Evolutionary conservation across 2,113 vertebrate species (phyloP), one percentile per base, ranked within the genome.

Genomic region (Irena cyanogastra): DNA sequence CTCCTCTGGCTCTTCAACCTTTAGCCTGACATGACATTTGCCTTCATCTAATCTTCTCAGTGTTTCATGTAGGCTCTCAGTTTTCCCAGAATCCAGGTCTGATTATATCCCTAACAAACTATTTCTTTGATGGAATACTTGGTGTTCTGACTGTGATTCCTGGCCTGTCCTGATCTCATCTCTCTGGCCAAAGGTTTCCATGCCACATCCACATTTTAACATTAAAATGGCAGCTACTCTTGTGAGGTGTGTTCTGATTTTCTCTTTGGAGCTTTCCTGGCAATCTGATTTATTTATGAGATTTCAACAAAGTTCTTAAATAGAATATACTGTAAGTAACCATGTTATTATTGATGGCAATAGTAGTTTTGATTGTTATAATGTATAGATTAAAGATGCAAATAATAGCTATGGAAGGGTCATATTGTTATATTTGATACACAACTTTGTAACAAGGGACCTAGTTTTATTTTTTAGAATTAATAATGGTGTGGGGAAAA

Each of bases 161-260:
- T 61, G 49, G 2, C 11, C 33, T 83, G 16, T 24, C 35, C 22
- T 57, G n/a, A 41, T 72, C 66, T 72, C 13, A 10, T 23, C 16
- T 74, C 8, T 42, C 21, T 70, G 31, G 42, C 16, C 9, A 59
- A 57, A 66, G 23, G 5, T 83, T 89, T 93, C 71, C 66, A 54
- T 53, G 44, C 5, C 1, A 0, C 0, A 53, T 54, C 22, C 17
- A 44, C 21, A 35, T 41, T 71, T 81, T 54, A 49, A 37, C 11
- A 39, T 49, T 77, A 57, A 61, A 83, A 16, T 63, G 33, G 9
- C 27, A 88, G 22, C 37, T 92, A 16, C 7, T 75, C 4, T 84
- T 49, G 13, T 1, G 13, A 7, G 2, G 2, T 20, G 3, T 42
- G 9, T 45, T 79, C 23, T 70, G 6, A 50, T 74, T 87, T 77